Base-by-base conservation (phyloP, 2,797 vertebrate genomes). In the Esox lucius region DNA sequence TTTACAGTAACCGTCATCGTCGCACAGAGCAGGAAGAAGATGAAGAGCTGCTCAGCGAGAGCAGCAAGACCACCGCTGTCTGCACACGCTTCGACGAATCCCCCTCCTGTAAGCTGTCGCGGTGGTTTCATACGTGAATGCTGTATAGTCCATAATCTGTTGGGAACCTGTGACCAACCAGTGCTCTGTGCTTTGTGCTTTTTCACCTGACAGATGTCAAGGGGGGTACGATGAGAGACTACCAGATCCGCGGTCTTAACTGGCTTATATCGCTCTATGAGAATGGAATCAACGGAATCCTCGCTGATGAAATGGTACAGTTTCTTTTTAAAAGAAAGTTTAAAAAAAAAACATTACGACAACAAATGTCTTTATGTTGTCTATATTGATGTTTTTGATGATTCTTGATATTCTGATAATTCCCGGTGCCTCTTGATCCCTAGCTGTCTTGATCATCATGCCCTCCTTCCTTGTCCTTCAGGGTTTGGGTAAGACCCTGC, bases 201-300 rank as follows among this genome's bases (percentile, higher is more conserved):
- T 16, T 12, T 78, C 16, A 74, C 33, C 15, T 22, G 3, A 16
- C 16, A 99, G 98, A 98, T 86, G 94, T 99, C 64, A 99, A 99
- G 85, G 77, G 90, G 73, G 98, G 98, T 62, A 99, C 96, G 85
- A 92, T 99, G 87, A 95, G 98, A 83, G 98, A 99, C 90, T 99
- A 99, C 84, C 98, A 99, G 87, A 82, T 97, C 77, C 95, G 97
- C 84, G 98, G 98, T 76, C 74, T 99, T 84, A 99, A 99, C 90
- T 99, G 98, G 98, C 95, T 99, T 64, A 99, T 99, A 91, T 99
- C 97, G 75, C 89, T 99, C 48, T 99, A 99, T 83, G 98, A 99
- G 83, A 99, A 99, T 33, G 98, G 97, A 80, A 99, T 99, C 90
- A 99, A 98, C 72, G 98, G 98, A 22, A 98, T 99, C 87, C 95